phyloP scores from a whole-genome alignment of 1,140 invertebrate genomes.

The Araneus ventricosus region DNA sequence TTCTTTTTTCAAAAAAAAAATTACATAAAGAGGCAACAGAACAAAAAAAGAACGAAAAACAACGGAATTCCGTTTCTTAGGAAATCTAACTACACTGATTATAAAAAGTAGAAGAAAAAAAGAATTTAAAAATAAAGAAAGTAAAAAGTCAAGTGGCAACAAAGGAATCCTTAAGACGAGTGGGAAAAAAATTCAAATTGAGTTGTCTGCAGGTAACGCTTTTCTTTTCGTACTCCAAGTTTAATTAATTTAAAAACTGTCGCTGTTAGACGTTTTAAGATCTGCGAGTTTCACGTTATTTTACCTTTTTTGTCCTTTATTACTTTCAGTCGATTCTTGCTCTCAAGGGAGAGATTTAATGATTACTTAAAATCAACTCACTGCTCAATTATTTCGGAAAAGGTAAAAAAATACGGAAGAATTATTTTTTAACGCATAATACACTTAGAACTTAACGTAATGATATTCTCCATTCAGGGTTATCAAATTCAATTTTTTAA shows the following conservation, averaged over 20 bases:
- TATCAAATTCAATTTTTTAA: no score
- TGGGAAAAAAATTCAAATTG: constrained; percentile 9
- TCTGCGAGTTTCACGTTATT: background rate
- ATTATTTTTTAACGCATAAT: background rate
- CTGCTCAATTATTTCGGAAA: background rate
- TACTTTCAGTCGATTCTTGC: background rate
- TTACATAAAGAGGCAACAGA: background rate
- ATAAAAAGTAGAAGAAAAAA: constrained; percentile 4
- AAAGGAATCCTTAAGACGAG: constrained; percentile 5
- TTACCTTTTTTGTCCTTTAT: background rate
- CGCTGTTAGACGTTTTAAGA: background rate
- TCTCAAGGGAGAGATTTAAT: background rate
- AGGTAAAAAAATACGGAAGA: background rate
- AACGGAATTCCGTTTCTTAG: constrained; percentile 24
- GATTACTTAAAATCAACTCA: background rate
- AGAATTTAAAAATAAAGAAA: constrained; percentile 26
- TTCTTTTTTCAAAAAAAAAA: background rate
- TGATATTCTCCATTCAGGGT: no score
- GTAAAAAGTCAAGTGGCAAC: constrained; percentile 39
- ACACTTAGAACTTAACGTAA: no score
- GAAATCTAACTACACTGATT: constrained; percentile 30
- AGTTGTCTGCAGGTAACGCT: constrained; percentile 32
- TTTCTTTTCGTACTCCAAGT: constrained; percentile 18
- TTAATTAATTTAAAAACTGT: constrained; percentile 41
- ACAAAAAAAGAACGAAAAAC: background rate